Base-by-base conservation (phyloP, 2,888 invertebrate genomes). In the Calephelis perditalis region DNA sequence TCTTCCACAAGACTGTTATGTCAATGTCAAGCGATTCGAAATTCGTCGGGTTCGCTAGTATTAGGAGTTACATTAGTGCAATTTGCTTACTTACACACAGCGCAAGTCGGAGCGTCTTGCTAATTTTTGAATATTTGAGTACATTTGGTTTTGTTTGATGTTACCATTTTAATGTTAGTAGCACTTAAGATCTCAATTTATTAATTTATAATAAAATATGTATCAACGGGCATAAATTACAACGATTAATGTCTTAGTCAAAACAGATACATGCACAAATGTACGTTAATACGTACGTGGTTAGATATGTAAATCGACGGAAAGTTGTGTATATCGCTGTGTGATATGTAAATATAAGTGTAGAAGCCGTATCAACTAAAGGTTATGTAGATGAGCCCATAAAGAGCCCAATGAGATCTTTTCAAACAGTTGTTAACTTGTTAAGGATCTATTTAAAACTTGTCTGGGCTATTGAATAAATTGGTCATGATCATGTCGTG, bases 391-490 rank as follows among this genome's bases (percentile, higher is more conserved):
- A 54, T 54, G 54, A 54, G 54, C n/a, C 54, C 54, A 54, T 54
- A 54, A 54, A 54, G 54, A 54, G 54, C 36, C 54, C 54, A 36
- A 54, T 54, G 54, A 40, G 54, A 54, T 54, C 54, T 54, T 54
- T 54, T 54, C 54, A 36, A 54, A 36, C 54, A 54, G 54, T 54
- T 54, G 54, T 54, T 54, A 54, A 54, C 54, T 54, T 54, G 54
- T 54, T 54, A 54, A 54, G 54, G 54, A 36, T 26, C 52, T n/a
- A 54, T 54, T 54, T 54, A 54, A 54, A 54, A 54, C 54, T 54
- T 54, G 54, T 52, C 35, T 35, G 35, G 35, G 52, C 52, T 36
- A 52, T 52, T 52, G 52, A 52, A 52, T 52, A 52, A 52, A 52
- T 52, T 52, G 52, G 7, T 52, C 52, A 36, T 52, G 35, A 52